Percentiles rank a stretch among this genome's conserved stretches.
Conservation (phyloP, 2,797 vertebrate species). For the Sorex maritimensis region DNA sequence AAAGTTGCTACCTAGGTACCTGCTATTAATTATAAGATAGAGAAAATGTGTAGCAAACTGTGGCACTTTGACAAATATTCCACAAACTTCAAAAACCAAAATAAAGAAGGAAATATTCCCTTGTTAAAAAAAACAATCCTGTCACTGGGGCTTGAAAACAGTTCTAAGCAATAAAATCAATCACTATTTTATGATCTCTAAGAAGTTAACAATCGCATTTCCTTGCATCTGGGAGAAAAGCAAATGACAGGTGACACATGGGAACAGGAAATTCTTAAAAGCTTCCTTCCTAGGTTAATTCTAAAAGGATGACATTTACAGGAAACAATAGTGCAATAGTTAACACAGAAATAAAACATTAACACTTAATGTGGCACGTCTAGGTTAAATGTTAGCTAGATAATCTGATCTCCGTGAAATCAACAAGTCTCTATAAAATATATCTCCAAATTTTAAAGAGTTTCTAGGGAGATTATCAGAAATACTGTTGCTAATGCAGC, state of each 20-base stretch:
- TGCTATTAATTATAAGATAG: conserved; percentile 78
- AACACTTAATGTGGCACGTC: conserved; percentile 82
- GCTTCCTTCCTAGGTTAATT: conserved; percentile 79
- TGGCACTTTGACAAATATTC: conserved; percentile 75
- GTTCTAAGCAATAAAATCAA: conserved; percentile 81
- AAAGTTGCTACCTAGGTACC: conserved; percentile 84
- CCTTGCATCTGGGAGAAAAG: conserved; percentile 83
- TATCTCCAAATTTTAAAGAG: conserved; percentile 70
- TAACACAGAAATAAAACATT: conserved; percentile 86
- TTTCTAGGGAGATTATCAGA: conserved; percentile 70
- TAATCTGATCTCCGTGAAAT: conserved; percentile 70
- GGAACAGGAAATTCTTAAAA: conserved; percentile 81
- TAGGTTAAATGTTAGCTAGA: conserved; percentile 83
- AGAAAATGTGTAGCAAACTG: conserved; percentile 76
- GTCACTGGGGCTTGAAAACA: conserved; percentile 66
- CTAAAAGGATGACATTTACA: conserved; percentile 76
- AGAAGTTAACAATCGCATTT: conserved; percentile 77
- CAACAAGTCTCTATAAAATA: conserved; percentile 73
- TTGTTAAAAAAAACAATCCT: conserved; percentile 59
- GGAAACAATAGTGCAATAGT: conserved; percentile 71
- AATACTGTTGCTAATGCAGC: conserved; percentile 49
- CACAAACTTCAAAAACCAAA: conserved; percentile 76
- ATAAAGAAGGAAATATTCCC: conserved; percentile 58
- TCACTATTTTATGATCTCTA: conserved; percentile 83
- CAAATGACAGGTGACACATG: conserved; percentile 81